phyloP scores from a whole-genome alignment of 2,113 vertebrate species.

The Pholis gunnellus region DNA sequence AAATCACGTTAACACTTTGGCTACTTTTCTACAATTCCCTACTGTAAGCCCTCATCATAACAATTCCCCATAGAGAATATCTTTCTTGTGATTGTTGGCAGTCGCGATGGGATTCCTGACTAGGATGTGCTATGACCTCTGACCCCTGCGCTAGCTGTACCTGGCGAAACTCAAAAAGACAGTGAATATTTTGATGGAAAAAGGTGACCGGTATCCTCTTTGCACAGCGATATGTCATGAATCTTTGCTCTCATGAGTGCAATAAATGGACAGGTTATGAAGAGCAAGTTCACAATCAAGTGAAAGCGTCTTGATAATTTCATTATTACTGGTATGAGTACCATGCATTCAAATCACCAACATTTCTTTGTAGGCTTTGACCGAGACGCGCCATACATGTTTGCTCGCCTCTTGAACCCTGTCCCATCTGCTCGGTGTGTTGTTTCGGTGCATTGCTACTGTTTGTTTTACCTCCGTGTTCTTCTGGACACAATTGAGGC shows the following conservation, averaged over 20 bases:
- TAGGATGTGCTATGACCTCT: conserved; percentile 52
- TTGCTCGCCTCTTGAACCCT: conserved; percentile 20
- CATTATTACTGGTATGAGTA: conserved; percentile 40
- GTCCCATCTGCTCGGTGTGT: conserved; percentile 29
- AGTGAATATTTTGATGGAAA: conserved; percentile 56
- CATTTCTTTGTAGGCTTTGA: not conserved
- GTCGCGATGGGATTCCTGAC: conserved; percentile 52
- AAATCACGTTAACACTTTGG: conserved; percentile 39
- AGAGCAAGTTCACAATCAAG: conserved; percentile 9
- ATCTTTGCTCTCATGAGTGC: not conserved
- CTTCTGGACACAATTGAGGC: conserved; percentile 37
- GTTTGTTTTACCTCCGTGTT: conserved; percentile 48
- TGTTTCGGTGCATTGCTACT: conserved; percentile 15
- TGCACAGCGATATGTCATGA: conserved; percentile 18
- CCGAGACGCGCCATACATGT: conserved; percentile 15
- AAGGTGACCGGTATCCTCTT: conserved; percentile 15
- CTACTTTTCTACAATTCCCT: conserved; percentile 29
- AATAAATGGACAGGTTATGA: conserved; percentile 21
- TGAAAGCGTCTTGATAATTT: conserved; percentile 1
- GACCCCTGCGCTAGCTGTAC: conserved; percentile 44
- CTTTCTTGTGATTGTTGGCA: conserved; percentile 67
- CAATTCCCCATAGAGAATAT: conserved; percentile 39
- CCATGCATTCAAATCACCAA: conserved; percentile 12
- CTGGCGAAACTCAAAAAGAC: conserved; percentile 49
- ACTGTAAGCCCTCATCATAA: conserved; percentile 30